Percentiles rank a stretch among this genome's conserved stretches.
These are phyloP conservation scores for Drosophila sordidapex DNA, from an alignment of 2,888 invertebrate species.

Conservation along the genomic window DNA sequence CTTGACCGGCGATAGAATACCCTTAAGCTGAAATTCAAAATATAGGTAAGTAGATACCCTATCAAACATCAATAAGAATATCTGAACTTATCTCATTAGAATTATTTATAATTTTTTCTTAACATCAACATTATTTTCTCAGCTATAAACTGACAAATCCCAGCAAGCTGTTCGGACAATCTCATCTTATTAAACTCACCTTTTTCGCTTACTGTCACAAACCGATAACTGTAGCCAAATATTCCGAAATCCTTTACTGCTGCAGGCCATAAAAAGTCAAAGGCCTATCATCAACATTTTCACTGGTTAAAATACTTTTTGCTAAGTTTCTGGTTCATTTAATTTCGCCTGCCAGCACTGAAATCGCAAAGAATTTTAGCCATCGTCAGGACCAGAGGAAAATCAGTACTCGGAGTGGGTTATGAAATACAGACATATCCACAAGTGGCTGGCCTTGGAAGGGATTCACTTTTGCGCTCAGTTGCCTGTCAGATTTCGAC, in stretches of 20 bases:
- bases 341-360: constrained; percentile 43
- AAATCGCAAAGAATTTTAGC: constrained; percentile 19
- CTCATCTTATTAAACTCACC: neutral
- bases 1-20: neutral
- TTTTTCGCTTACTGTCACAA: neutral
- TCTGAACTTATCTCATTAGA: neutral
- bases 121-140: neutral
- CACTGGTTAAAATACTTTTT: constrained; percentile 59
- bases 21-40: neutral
- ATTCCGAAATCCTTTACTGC: constrained; percentile 2
- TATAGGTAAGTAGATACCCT: neutral
- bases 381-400: constrained; percentile 12
- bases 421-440: constrained; percentile 47
- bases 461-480: constrained; percentile 43
- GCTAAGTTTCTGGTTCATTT: constrained; percentile 71
- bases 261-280: constrained; percentile 36
- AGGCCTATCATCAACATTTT: constrained; percentile 51
- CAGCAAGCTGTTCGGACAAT: neutral
- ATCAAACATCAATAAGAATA: neutral
- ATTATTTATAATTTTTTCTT: neutral
- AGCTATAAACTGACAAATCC: neutral
- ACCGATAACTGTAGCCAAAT: neutral
- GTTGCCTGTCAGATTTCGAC: constrained; percentile 66
- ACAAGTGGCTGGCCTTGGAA: constrained; percentile 68
- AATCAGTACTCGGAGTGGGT: constrained; percentile 9